Evolutionary conservation across 2,113 vertebrate species (phyloP), one percentile per base, ranked within the genome.

Genomic region (Cromileptes altivelis): DNA sequence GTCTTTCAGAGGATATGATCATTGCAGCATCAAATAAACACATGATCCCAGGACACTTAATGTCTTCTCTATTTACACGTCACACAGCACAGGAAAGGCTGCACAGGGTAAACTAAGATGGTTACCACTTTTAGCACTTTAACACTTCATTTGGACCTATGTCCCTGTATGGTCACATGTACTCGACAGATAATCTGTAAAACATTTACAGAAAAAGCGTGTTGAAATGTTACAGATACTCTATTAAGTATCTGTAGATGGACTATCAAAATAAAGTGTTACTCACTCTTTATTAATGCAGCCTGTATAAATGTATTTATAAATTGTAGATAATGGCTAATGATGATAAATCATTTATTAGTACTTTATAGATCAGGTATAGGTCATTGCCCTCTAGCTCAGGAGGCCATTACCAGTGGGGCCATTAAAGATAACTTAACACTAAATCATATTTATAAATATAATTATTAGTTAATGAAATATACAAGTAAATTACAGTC

Each of bases 1-100:
- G 0, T 42, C 7, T 45, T 50, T 33, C 13, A 3, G 37, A 62
- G 58, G 21, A 47, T 49, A 8, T 11, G 30, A 49, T 57, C 45
- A n/a, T 33, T 25, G 12, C 60, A 64, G 52, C 37, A 37, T 78
- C 33, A 40, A 56, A 67, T 40, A 37, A 75, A 75, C 57, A 70
- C 45, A 27, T 1, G 47, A 49, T 49, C 47, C 40, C 27, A 40
- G 56, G 30, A 42, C 21, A 42, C 21, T 55, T 19, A 6, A 52
- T 25, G 37, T 69, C 4, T 21, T 53, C 27, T 23, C 4, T 13
- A 17, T 15, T 27, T 18, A 27, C 2, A 50, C 11, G 4, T 21
- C 14, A 37, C 7, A 10, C 42, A 3, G 11, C 42, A 45, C 30
- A 45, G 49, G 37, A 23, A 12, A 33, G 14, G 50, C 33, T 18